phyloP scores from a whole-genome alignment of 1,140 invertebrate genomes.

The Psix sp. region DNA sequence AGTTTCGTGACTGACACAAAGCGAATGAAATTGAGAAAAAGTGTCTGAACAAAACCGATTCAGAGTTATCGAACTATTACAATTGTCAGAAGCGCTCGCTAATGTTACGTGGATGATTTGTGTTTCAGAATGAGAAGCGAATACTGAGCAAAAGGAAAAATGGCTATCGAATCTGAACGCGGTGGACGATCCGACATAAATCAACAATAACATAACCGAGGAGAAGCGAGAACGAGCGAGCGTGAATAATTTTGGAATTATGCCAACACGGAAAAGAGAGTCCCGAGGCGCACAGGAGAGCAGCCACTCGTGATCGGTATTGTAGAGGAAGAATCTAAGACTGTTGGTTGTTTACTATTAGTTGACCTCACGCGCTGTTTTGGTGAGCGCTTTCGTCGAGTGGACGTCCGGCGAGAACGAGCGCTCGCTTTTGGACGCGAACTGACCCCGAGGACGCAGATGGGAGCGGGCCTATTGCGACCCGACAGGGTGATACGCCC shows the following conservation, averaged over 20 bases:
- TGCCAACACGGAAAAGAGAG: constrained; percentile 40
- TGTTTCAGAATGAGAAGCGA: constrained; percentile 24
- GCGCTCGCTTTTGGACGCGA: constrained; percentile 19
- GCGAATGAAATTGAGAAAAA: no score
- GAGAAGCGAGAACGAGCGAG: constrained; percentile 14
- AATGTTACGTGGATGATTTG: not conserved
- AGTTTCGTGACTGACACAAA: no score
- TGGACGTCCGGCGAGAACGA: constrained; percentile 23
- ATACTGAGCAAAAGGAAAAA: constrained; percentile 15
- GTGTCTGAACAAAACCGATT: no score
- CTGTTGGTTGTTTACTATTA: not conserved
- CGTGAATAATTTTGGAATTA: constrained; percentile 41
- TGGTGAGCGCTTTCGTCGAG: no score
- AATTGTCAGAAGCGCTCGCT: no score
- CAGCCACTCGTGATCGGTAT: constrained; percentile 27
- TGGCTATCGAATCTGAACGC: constrained; percentile 17
- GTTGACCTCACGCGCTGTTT: not conserved
- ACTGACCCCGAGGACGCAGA: constrained; percentile 66
- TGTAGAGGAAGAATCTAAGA: no score
- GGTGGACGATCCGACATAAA: constrained; percentile 49
- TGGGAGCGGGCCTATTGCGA: constrained; percentile 71
- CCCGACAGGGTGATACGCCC: constrained; percentile 70
- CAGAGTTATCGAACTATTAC: no score
- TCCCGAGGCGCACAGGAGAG: constrained; percentile 23
- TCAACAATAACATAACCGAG: constrained; percentile 36